Evolutionary conservation across 1,140 invertebrate genomes (phyloP).

Genomic region (Vanessa tameamea): DNA sequence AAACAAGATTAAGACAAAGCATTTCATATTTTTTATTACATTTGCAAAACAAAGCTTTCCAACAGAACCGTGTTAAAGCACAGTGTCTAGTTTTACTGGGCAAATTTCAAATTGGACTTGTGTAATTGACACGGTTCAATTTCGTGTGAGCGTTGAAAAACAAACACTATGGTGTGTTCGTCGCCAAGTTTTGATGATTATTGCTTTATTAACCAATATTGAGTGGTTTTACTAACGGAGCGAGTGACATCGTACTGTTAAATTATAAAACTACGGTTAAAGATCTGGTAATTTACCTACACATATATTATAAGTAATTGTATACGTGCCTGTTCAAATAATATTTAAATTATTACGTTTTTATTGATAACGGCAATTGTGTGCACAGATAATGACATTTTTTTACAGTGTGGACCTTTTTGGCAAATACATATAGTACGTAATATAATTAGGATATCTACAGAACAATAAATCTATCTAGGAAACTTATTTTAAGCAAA

Average conservation of each 20-base stretch:
- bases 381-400: no score
- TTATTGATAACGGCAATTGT: no score
- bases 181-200: conserved; percentile 76
- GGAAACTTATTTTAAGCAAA: no score
- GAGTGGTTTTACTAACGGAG: conserved; percentile 49
- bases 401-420: no score
- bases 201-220: conserved; percentile 80
- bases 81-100: conserved; percentile 34
- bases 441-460: no score
- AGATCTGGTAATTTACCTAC: background rate
- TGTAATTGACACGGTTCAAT: conserved; percentile 27
- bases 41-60: conserved; percentile 43
- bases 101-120: conserved; percentile 17
- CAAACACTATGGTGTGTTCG: conserved; percentile 61
- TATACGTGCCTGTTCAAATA: no score
- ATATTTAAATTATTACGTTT: no score
- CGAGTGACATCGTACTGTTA: conserved; percentile 25
- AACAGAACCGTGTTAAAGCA: conserved; percentile 29
- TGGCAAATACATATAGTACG: no score
- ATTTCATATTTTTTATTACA: conserved; percentile 51
- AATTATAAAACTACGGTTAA: background rate
- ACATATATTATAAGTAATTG: no score
- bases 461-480: no score
- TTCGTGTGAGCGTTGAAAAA: conserved; percentile 36
- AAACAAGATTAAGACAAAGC: conserved; percentile 54